phyloP scores from a whole-genome alignment of 1,140 invertebrate species.

The Zaprionus ornatus region DNA sequence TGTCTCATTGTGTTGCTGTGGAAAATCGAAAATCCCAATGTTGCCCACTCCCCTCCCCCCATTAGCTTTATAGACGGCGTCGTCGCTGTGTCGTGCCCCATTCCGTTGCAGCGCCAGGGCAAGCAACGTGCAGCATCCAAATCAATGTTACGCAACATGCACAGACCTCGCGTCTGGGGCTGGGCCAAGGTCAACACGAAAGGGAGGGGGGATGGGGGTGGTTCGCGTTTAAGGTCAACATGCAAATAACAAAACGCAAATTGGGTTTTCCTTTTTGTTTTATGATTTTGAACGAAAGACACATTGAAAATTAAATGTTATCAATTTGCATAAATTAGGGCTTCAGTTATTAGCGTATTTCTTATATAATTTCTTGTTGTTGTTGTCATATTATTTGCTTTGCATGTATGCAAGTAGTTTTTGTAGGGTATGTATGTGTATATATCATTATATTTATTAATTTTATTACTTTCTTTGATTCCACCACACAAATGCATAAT shows the following conservation, averaged over 20 bases:
- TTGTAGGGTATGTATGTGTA: slow-evolving; percentile 40
- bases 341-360: slow-evolving; percentile 70
- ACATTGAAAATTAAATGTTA: slow-evolving; percentile 83
- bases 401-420: neutral
- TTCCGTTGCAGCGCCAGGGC: neutral
- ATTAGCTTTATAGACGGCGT: slow-evolving; percentile 55
- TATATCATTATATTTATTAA: slow-evolving; percentile 50
- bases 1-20: slow-evolving; percentile 42
- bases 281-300: slow-evolving; percentile 83
- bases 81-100: slow-evolving; percentile 13
- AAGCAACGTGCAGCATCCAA: slow-evolving; percentile 53
- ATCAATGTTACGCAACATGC: slow-evolving; percentile 71
- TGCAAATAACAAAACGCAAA: slow-evolving; percentile 63
- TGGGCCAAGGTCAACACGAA: slow-evolving; percentile 53
- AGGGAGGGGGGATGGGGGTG: neutral
- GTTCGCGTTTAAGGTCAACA: slow-evolving; percentile 54
- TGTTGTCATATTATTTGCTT: slow-evolving; percentile 30
- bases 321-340: slow-evolving; percentile 79
- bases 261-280: slow-evolving; percentile 52
- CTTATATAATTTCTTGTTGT: slow-evolving; percentile 54
- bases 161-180: slow-evolving; percentile 40
- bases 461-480: slow-evolving; percentile 49
- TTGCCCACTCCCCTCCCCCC: neutral
- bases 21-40: slow-evolving; percentile 75
- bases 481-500: slow-evolving; percentile 76